A percentile compares a stretch with the other conserved stretches of the same genome.
Conservation (phyloP, 2,888 invertebrate genomes). For the Macaria notata region DNA sequence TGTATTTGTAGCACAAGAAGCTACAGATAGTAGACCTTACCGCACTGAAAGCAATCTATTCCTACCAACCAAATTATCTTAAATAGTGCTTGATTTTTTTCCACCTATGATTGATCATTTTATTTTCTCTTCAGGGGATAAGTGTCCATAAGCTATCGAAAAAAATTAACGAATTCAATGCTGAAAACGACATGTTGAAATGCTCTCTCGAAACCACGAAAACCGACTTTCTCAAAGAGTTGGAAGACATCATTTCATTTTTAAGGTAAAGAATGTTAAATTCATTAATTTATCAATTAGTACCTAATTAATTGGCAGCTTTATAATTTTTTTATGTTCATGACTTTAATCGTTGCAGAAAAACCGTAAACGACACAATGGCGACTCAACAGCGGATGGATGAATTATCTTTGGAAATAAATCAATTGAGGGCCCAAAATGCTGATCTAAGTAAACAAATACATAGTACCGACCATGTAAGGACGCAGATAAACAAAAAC, state of each 20-base stretch:
- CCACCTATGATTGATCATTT: too few relatives aligned
- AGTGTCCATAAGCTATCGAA: slow-evolving; percentile 49
- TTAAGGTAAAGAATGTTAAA: slow-evolving; percentile 49
- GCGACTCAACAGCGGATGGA: slow-evolving; percentile 56
- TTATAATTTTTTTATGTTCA: too few relatives aligned
- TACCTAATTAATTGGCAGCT: too few relatives aligned
- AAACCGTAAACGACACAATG: slow-evolving; percentile 56
- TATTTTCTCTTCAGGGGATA: slow-evolving; percentile 43
- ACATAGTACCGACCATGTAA: slow-evolving; percentile 49
- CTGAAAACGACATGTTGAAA: slow-evolving; percentile 64
- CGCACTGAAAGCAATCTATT: too few relatives aligned
- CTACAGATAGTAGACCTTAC: too few relatives aligned
- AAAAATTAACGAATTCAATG: slow-evolving; percentile 63
- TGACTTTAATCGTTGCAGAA: slow-evolving; percentile 39
- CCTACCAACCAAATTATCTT: too few relatives aligned
- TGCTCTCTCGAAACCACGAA: slow-evolving; percentile 54
- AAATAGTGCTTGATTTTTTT: too few relatives aligned
- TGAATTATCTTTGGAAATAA: slow-evolving; percentile 53
- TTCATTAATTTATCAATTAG: too few relatives aligned
- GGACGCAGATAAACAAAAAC: slow-evolving; percentile 45
- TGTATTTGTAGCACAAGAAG: too few relatives aligned
- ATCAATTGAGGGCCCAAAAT: slow-evolving; percentile 59
- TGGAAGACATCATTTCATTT: slow-evolving; percentile 53
- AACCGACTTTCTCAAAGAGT: slow-evolving; percentile 52
- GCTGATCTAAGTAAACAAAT: slow-evolving; percentile 61